A percentile compares a stretch with the other conserved stretches of the same genome.
These are phyloP conservation scores for Zaprionus bogoriensis DNA, from an alignment of 2,888 invertebrate species.

Conservation along the genomic window DNA sequence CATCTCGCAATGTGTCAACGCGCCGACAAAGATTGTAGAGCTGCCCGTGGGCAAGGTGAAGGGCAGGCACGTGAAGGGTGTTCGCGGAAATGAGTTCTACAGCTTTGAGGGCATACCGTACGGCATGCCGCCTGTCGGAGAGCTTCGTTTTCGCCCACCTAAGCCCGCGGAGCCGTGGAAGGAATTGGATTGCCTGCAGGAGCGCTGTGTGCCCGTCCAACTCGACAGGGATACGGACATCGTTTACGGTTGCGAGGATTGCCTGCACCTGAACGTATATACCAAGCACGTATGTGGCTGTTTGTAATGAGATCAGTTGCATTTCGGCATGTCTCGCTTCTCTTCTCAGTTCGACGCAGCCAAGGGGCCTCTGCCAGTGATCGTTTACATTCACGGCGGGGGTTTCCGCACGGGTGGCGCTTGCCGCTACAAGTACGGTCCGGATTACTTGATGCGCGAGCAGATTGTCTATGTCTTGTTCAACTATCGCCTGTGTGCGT, in stretches of 20 bases:
- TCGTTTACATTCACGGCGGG: constrained; percentile 84
- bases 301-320: constrained; percentile 24
- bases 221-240: constrained; percentile 48
- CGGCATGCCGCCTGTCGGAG: constrained; percentile 69
- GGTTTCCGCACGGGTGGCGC: constrained; percentile 82
- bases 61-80: constrained; percentile 61
- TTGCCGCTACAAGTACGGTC: constrained; percentile 75
- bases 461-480: constrained; percentile 83
- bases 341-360: constrained; percentile 41
- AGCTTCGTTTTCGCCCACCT: constrained; percentile 75
- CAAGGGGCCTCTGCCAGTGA: constrained; percentile 72
- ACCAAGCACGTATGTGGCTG: constrained; percentile 51
- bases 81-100: constrained; percentile 60
- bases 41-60: constrained; percentile 64
- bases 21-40: constrained; percentile 37
- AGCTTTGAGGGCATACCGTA: constrained; percentile 79
- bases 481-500: constrained; percentile 83
- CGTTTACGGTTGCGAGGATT: constrained; percentile 73
- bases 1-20: constrained; percentile 7
- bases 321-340: neutral
- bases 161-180: constrained; percentile 81
- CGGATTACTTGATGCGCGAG: constrained; percentile 83
- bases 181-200: constrained; percentile 55
- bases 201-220: constrained; percentile 48
- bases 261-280: constrained; percentile 74